These are phyloP conservation scores for Girardinus metallicus DNA, from an alignment of 2,797 vertebrate genomes.

Conservation along the genomic window DNA sequence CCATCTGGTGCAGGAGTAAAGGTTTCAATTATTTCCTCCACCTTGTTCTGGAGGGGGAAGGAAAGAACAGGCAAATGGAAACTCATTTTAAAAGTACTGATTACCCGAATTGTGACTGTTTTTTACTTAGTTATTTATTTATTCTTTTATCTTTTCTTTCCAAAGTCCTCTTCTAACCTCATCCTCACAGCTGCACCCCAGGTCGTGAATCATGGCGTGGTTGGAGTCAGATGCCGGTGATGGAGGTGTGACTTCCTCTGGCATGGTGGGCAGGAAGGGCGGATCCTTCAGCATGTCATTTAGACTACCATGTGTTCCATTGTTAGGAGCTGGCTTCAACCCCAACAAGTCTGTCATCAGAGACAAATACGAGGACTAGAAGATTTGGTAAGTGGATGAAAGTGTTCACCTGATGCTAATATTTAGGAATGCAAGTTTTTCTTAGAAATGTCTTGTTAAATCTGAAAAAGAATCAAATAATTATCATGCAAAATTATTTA, in stretches of 20 bases:
- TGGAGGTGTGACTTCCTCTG: constrained; percentile 89
- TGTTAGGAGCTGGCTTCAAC: constrained; percentile 93
- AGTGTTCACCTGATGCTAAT: neutral
- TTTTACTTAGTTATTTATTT: neutral
- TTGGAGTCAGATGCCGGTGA: constrained; percentile 56
- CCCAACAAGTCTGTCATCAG: constrained; percentile 88
- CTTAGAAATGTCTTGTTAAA: neutral
- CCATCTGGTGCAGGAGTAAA: constrained; percentile 82
- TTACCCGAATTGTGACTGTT: neutral
- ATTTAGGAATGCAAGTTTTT: neutral
- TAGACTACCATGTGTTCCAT: constrained; percentile 94
- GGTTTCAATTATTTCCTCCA: constrained; percentile 85
- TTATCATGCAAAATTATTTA: neutral
- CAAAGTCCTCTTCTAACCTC: constrained; percentile 78
- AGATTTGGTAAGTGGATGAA: neutral
- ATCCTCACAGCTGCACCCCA: constrained; percentile 93
- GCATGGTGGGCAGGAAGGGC: constrained; percentile 82
- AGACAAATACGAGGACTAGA: neutral
- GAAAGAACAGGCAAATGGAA: neutral
- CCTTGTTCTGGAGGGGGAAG: constrained; percentile 86
- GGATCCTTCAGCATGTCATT: constrained; percentile 88
- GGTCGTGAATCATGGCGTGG: constrained; percentile 76
- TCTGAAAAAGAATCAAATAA: neutral
- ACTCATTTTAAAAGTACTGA: neutral
- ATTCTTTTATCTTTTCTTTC: neutral